Evolutionary conservation across 2,888 invertebrate species (phyloP).

Genomic region (Lathronympha strigana): DNA sequence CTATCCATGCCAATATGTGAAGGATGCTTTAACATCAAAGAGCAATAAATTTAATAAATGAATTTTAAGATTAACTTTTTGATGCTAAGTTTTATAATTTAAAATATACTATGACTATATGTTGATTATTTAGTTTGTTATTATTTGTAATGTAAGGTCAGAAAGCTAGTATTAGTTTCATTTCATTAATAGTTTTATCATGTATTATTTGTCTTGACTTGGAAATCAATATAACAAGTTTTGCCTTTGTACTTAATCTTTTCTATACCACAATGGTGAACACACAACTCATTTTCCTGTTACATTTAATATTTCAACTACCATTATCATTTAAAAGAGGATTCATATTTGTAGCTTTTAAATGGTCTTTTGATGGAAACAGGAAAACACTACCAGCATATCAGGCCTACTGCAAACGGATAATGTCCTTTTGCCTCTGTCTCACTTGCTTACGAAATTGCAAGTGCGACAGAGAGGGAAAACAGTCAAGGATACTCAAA

Average conservation of each 20-base stretch:
- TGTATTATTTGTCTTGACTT: conserved; percentile 35
- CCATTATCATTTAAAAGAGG: background rate
- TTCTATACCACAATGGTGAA: background rate
- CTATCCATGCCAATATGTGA: conserved; percentile 20
- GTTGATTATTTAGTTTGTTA: conserved; percentile 39
- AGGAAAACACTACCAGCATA: conserved; percentile 8
- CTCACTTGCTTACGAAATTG: too few species aligned
- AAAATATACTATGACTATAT: conserved; percentile 36
- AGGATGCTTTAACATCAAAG: conserved; percentile 23
- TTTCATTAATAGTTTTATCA: conserved; percentile 31
- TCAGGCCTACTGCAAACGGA: too few species aligned
- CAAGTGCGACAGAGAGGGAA: too few species aligned
- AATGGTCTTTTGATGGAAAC: background rate
- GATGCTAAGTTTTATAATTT: conserved; percentile 39
- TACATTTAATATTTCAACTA: background rate
- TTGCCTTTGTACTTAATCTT: conserved; percentile 11
- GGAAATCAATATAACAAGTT: conserved; percentile 38
- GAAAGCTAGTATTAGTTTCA: conserved; percentile 38
- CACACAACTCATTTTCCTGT: conserved; percentile 10
- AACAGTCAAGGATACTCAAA: too few species aligned
- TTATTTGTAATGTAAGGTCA: conserved; percentile 37
- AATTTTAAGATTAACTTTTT: conserved; percentile 29
- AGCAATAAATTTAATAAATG: conserved; percentile 37
- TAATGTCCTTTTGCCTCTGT: too few species aligned
- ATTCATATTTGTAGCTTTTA: background rate